Evolutionary conservation across 1,140 invertebrate genomes (phyloP), one percentile per base, ranked within the genome.

Genomic region (Euwallacea fornicatus): DNA sequence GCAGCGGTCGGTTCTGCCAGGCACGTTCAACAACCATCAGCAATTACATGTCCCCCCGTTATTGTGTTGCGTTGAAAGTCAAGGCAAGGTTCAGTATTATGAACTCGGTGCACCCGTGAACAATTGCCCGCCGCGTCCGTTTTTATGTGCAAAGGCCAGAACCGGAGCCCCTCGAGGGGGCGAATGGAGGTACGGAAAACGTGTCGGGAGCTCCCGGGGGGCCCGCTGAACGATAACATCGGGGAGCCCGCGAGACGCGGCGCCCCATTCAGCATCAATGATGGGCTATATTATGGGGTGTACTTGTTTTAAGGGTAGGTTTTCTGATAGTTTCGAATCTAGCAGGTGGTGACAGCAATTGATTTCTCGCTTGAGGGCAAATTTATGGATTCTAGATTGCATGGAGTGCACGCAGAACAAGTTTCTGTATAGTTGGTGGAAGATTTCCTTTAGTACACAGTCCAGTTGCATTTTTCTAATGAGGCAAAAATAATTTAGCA

Each of bases 281-380:
- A 93, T 92, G 90, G 90, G 90, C 84, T 93, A 91, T 87, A 93
- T 93, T 87, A 93, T 93, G 91, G 91, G 91, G 83, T 93, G 91
- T 86, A 90, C 91, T 84, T 91, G 90, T 86, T 88, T 92, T 84
- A 92, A 92, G 91, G 91, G 91, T 92, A 88, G 16, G 47, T 50
- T 50, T 50, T 50, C 7, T 50, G 7, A 11, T 50, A 33, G 21
- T 50, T 50, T 11, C 46, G 13, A 50, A 50, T 13, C 9, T 13
- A 50, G 46, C 46, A 50, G 46, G 46, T 50, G 46, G 46, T 50
- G 46, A 11, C 46, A 50, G 9, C 13, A 50, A 50, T 50, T 50
- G 46, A 50, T 50, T 50, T 50, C 13, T 13, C 46, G 9, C 2
- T 50, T 50, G 46, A 13, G 46, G 21, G 21, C 21, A 33, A 33